Evolutionary conservation across 2,113 vertebrate species (phyloP).

Genomic region (Chloropsis hardwickii): DNA sequence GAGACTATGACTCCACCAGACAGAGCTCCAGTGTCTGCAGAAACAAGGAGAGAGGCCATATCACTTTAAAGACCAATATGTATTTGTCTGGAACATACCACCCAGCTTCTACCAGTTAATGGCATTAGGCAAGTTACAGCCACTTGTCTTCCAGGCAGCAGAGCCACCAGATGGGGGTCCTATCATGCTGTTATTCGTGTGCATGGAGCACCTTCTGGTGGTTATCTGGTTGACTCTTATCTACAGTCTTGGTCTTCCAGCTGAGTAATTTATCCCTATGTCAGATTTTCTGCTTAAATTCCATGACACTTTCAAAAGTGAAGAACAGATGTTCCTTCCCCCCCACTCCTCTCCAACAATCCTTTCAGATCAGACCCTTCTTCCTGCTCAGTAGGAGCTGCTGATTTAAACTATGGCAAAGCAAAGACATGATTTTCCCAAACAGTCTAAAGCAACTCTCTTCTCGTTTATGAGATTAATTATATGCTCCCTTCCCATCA

Average conservation of each 20-base stretch:
- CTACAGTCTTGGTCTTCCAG: background rate
- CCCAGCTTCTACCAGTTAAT: background rate
- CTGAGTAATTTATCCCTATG: background rate
- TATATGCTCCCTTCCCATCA: background rate
- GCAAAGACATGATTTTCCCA: background rate
- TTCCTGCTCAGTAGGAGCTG: background rate
- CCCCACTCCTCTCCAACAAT: background rate
- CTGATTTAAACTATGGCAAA: background rate
- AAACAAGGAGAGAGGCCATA: background rate
- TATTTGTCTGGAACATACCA: background rate
- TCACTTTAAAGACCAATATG: background rate
- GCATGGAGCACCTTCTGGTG: background rate
- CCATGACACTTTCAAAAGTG: background rate
- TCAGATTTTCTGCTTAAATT: background rate
- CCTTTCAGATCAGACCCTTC: background rate
- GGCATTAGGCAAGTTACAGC: background rate
- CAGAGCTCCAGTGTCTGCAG: slow-evolving; percentile 57
- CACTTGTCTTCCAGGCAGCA: background rate
- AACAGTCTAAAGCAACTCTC: background rate
- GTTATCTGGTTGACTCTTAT: background rate
- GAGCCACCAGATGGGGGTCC: background rate
- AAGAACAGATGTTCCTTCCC: background rate
- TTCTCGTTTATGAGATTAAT: background rate
- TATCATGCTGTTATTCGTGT: background rate
- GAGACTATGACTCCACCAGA: slow-evolving; percentile 71